A percentile compares a stretch with the other conserved stretches of the same genome.
Evolutionary conservation across 2,113 vertebrate species (phyloP).

Genomic region (Stercorarius parasiticus): DNA sequence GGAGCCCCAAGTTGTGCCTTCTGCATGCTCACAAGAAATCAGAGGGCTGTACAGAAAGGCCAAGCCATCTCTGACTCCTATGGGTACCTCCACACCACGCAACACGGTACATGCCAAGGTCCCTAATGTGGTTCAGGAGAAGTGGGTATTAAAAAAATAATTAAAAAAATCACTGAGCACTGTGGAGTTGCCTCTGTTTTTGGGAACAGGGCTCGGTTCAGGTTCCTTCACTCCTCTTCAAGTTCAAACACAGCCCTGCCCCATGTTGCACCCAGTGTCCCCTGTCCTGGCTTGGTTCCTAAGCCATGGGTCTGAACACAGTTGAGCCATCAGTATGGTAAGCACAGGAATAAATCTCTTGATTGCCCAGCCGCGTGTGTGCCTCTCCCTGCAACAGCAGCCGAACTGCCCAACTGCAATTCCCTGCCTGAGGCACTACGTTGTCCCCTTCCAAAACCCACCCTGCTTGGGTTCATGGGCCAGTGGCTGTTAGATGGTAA

Average conservation of each 20-base stretch:
- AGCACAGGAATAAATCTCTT: not conserved
- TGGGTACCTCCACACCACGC: not conserved
- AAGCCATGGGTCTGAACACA: not conserved
- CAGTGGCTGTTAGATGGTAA: not conserved
- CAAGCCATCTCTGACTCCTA: not conserved
- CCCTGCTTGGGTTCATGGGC: not conserved
- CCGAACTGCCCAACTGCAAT: not conserved
- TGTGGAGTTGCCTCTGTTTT: not conserved
- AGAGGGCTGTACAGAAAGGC: not conserved
- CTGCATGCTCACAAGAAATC: not conserved
- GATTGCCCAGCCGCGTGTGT: not conserved
- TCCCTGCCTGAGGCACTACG: not conserved
- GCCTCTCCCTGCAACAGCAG: not conserved
- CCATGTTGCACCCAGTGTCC: fast-evolving
- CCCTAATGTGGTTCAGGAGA: not conserved
- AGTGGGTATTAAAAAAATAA: not conserved
- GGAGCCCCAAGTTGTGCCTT: not conserved
- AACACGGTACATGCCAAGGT: not conserved
- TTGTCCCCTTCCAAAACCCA: not conserved
- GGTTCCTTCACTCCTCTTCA: not conserved
- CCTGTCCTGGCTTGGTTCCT: not conserved
- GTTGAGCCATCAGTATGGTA: not conserved
- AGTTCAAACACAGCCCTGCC: not conserved
- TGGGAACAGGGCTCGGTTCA: not conserved
- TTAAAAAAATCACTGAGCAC: not conserved